Base-by-base conservation (phyloP, 1,140 invertebrate genomes). In the Pseudomyrmex gracilis region DNA sequence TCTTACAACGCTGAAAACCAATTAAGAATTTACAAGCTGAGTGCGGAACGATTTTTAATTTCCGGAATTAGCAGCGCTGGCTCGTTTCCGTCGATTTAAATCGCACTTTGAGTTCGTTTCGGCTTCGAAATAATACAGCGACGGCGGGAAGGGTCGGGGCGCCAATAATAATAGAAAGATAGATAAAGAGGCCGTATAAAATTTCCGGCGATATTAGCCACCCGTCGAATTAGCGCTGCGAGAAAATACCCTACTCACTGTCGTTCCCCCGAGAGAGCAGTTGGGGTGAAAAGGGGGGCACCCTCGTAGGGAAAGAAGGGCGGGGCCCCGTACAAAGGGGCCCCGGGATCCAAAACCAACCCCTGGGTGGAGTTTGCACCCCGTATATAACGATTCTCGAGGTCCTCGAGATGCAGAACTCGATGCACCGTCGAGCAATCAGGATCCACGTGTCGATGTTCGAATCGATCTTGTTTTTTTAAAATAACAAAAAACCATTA, bases 281-380 rank as follows among this genome's bases (percentile, higher is more conserved):
- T 76, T 88, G 49, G 89, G 89, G 87, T 87, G 73, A 83, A 68
- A 87, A 89, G 76, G 84, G 84, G 87, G 87, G 87, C 87, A 86
- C 90, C 73, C 83, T 85, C 53, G 15, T 20, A 53, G 45, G 78
- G 84, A 34, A 92, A 93, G 85, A 92, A 93, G 93, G 92, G 93
- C 92, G 91, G 93, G 92, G 90, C 92, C 91, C 90, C 22, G 53
- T n/a, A 74, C 15, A 74, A 89, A 90, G 86, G 86, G 90, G 85
- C 91, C 93, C 34, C 91, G 87, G 53, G 49, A 86, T 80, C 22
- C 53, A 57, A 89, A 91, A 92, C 91, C 93, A 94, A 93, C 93
- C 93, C 93, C 92, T 94, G 93, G 94, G 94, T 93, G 94, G 94
- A 94, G 94, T 93, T 92, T 89, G 22, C 85, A 89, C 82, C 89